These are phyloP conservation scores for Trachymyrmex cornetzi DNA, from an alignment of 1,140 invertebrate species.

Conservation along the genomic window DNA sequence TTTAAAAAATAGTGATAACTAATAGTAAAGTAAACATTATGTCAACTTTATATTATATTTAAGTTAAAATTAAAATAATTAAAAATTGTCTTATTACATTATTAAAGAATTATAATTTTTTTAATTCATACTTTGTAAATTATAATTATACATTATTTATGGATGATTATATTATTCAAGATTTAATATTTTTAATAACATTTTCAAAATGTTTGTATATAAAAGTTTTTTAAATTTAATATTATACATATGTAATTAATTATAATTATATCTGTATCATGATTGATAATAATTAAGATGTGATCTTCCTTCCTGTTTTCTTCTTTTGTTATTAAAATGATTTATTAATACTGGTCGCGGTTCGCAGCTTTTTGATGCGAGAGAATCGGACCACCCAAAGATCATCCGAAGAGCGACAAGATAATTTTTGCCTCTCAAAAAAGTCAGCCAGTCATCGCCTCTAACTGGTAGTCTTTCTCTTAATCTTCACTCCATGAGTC, in stretches of 20 bases:
- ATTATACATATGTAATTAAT: conserved; percentile 7
- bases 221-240: not conserved
- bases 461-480: conserved; percentile 86
- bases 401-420: conserved; percentile 81
- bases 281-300: conserved; percentile 52
- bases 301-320: not conserved
- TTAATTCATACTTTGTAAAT: not conserved
- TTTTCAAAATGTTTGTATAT: not conserved
- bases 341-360: conserved; percentile 66
- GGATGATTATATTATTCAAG: not conserved
- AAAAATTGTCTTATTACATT: not conserved
- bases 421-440: conserved; percentile 85
- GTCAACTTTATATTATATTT: not conserved
- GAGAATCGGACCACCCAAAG: conserved; percentile 83
- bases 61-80: not conserved
- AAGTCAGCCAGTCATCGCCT: conserved; percentile 85
- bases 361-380: conserved; percentile 54
- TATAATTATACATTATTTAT: conserved; percentile 12
- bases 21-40: conserved; percentile 10
- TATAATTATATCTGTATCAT: conserved; percentile 5
- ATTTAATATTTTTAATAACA: not conserved
- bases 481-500: conserved; percentile 82
- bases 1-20: not conserved
- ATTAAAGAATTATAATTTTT: not conserved
- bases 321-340: conserved; percentile 47